These are phyloP conservation scores for Bubo bubo DNA, from an alignment of 2,113 vertebrate genomes.

Conservation along the genomic window DNA sequence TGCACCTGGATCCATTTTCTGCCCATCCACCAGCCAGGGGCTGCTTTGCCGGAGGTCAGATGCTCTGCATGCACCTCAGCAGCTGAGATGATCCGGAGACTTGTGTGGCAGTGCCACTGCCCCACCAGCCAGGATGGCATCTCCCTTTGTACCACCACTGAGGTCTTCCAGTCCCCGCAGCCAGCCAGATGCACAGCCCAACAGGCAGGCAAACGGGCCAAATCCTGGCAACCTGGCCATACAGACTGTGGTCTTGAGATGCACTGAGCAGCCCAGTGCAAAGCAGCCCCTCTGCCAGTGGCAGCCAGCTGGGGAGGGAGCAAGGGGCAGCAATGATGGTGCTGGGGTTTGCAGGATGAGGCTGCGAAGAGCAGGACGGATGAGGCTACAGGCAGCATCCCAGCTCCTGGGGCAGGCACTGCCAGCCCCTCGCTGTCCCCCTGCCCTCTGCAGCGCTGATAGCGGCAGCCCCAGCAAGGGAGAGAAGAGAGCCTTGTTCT, in stretches of 20 bases:
- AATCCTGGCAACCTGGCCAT: background rate
- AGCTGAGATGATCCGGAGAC: background rate
- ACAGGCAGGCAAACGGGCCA: background rate
- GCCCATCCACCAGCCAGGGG: background rate
- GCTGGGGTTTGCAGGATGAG: background rate
- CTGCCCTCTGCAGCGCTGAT: constrained; percentile 66
- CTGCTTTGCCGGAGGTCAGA: accelerated
- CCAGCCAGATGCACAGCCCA: background rate
- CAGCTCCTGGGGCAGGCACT: background rate
- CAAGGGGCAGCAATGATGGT: background rate
- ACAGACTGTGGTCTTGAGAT: background rate
- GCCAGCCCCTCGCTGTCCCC: constrained; percentile 35
- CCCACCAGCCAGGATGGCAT: background rate
- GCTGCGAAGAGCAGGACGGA: background rate
- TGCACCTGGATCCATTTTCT: background rate
- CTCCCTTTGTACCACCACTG: background rate
- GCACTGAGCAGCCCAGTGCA: background rate
- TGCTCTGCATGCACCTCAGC: accelerated
- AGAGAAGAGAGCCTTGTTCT: constrained; percentile 85
- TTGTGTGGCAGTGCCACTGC: accelerated
- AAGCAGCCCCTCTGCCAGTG: background rate
- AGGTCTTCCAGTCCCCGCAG: background rate
- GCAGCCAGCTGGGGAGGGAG: background rate
- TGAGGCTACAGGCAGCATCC: background rate
- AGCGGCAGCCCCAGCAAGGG: constrained; percentile 52